phyloP scores from a whole-genome alignment of 2,888 invertebrate species.

The Drosophila limbata region DNA sequence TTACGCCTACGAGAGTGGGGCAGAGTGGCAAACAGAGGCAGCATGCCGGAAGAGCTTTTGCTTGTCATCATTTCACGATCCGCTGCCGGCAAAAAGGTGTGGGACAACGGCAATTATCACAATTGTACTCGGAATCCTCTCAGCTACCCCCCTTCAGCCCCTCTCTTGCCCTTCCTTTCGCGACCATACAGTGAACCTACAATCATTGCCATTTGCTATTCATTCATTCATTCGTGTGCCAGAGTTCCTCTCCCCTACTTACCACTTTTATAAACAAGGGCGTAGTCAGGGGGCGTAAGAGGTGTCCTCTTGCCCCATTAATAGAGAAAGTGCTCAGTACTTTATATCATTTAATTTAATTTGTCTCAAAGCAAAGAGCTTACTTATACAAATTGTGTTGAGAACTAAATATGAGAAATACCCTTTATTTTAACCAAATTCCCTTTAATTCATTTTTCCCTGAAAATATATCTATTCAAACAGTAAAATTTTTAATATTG shows the following conservation, averaged over 20 bases:
- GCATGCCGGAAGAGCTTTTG: constrained; percentile 72
- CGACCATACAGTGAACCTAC: constrained; percentile 44
- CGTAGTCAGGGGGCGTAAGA: neutral
- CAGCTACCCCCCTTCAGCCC: neutral
- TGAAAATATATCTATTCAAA: too few relatives aligned
- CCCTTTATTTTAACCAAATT: too few relatives aligned
- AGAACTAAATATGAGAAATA: too few relatives aligned
- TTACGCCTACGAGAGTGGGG: constrained; percentile 31
- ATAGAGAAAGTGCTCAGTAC: too few relatives aligned
- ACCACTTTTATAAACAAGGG: neutral
- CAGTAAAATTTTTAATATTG: too few relatives aligned
- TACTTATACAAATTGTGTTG: too few relatives aligned
- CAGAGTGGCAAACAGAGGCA: constrained; percentile 62
- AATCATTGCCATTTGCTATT: constrained; percentile 58
- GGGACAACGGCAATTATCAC: constrained; percentile 81
- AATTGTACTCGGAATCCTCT: constrained; percentile 58
- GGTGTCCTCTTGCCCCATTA: too few relatives aligned
- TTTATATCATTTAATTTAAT: too few relatives aligned
- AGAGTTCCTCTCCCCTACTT: neutral
- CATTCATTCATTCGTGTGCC: constrained; percentile 45
- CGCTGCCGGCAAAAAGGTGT: constrained; percentile 69
- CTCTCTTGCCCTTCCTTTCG: neutral
- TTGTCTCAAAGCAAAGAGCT: too few relatives aligned
- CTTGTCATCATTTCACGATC: constrained; percentile 80
- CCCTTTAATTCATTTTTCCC: too few relatives aligned